Evolutionary conservation across 2,113 vertebrate species (phyloP).

Genomic region (Myotis davidii): DNA sequence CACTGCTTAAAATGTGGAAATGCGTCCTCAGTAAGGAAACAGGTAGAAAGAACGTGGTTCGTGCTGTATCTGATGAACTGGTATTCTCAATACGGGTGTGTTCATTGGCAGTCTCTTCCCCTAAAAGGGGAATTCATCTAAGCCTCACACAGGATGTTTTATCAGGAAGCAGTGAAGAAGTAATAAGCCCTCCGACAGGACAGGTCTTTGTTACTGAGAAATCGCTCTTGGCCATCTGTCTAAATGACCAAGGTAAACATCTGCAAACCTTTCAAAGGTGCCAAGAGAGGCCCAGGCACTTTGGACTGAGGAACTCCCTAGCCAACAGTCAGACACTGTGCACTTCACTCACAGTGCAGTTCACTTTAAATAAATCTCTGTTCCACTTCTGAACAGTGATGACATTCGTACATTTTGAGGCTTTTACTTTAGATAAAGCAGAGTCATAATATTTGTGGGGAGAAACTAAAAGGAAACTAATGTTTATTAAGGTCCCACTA

Average conservation of each 20-base stretch:
- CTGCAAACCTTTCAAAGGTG: constrained; percentile 13
- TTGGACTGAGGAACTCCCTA: background rate
- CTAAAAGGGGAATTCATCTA: background rate
- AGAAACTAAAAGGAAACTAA: background rate
- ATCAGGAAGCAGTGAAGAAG: background rate
- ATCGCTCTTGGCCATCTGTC: background rate
- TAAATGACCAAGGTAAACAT: background rate
- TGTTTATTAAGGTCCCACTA: background rate
- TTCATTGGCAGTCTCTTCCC: background rate
- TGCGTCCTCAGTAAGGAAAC: background rate
- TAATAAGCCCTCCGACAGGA: background rate
- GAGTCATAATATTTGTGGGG: background rate
- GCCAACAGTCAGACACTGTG: background rate
- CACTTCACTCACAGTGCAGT: background rate
- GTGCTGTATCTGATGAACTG: background rate
- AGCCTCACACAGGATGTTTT: background rate
- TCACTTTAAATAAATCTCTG: background rate
- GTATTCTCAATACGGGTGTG: background rate
- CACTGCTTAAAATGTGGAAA: too few relatives aligned
- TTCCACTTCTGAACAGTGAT: background rate
- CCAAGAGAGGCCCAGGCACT: background rate
- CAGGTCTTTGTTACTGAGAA: constrained; percentile 6
- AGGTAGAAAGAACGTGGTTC: background rate
- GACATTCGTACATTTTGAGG: background rate
- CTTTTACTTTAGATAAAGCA: background rate